Conservation (phyloP, 2,113 vertebrate species). For the Cyanoliseus patagonus region DNA sequence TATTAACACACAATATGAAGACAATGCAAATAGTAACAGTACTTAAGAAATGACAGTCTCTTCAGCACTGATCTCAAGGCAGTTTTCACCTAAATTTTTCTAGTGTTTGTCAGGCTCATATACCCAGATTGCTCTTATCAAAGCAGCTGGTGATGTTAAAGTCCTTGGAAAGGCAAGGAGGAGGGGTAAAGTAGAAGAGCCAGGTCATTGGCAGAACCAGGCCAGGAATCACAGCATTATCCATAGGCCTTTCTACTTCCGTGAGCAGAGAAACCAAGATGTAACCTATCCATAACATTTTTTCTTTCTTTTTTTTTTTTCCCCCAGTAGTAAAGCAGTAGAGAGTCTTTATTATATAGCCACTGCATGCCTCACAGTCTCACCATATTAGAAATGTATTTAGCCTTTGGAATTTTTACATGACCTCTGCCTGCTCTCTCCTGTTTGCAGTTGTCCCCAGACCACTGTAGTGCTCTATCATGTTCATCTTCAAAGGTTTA, state of each 20-base stretch:
- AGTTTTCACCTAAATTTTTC: not conserved
- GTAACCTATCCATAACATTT: not conserved
- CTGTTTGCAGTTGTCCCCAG: not conserved
- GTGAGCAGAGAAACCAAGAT: not conserved
- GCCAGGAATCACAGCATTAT: not conserved
- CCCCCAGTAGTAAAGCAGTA: not conserved
- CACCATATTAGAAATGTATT: not conserved
- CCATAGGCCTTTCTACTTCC: not conserved
- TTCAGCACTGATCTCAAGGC: not conserved
- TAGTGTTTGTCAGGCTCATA: not conserved
- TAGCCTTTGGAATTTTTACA: not conserved
- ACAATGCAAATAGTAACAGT: not conserved
- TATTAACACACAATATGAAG: not conserved
- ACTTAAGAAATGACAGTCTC: not conserved
- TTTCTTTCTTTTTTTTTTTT: too few species aligned
- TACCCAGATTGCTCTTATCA: not conserved
- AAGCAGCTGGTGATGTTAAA: not conserved
- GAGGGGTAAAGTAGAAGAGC: not conserved
- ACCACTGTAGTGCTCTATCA: not conserved
- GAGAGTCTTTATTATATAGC: not conserved
- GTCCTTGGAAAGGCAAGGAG: not conserved
- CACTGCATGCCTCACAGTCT: not conserved
- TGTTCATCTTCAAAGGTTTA: not conserved
- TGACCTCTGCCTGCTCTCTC: not conserved
- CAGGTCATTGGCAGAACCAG: not conserved